Evolutionary conservation across 1,140 invertebrate species (phyloP), one percentile per base, ranked within the genome.

Genomic region (Ruditapes philippinarum): DNA sequence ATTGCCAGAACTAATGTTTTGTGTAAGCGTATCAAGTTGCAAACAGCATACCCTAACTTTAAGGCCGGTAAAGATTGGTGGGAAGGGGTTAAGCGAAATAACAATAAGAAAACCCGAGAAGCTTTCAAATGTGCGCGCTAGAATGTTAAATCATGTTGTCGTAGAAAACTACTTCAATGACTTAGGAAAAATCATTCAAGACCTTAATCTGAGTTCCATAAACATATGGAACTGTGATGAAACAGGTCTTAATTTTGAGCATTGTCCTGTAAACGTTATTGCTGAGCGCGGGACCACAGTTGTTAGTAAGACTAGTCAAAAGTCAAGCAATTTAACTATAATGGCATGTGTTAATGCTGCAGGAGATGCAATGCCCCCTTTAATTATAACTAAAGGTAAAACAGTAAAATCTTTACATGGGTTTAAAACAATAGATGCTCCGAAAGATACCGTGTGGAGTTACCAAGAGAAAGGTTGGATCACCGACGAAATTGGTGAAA

Each of bases 391-490:
- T 14, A 85, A 89, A 62, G 90, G 87, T 1, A 91, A 91, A 73
- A 91, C 89, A 65, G 1, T 11, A 0, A 70, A 25, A 40, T 89
- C 65, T 42, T 33, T 92, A 0, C 70, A 89, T 57, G 76, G 57
- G 0, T 90, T 88, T 22, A 83, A 74, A 17, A 88, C 85, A 0
- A 31, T 60, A 14, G 70, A 54, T 62, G 68, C 57, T 5, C 89
- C 89, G 0, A n/a, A n/a, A n/a, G 49, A n/a, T 31, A 78, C 54
- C 90, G n/a, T n/a, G n/a, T n/a, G 83, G 85, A 87, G 49, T 17
- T 89, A 54, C 40, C 89, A 91, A 57, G 14, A 42, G 14, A 88
- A 89, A 49, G 89, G 78, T 2, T 92, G 87, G 87, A 92, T 92
- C 62, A 40, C 76, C 0, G 78, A 92, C 31, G 73, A 17, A 54